Evolutionary conservation across 2,888 invertebrate genomes (phyloP), one percentile per base, ranked within the genome.

Genomic region (Diplazon laetatorius): DNA sequence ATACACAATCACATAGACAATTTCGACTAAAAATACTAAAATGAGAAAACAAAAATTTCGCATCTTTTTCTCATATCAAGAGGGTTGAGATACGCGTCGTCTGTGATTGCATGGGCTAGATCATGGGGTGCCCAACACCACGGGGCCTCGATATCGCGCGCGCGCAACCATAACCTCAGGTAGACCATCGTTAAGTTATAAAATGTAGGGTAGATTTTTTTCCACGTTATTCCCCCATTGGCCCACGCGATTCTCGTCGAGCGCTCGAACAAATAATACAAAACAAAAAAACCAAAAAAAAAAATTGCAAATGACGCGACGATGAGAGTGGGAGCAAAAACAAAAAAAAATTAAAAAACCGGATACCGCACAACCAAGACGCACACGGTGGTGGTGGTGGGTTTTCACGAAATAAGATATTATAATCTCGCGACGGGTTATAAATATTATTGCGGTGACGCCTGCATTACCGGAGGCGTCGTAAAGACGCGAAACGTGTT

Each of bases 401-500:
- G 18, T 60, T 65, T 76, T 82, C 84, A 83, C 86, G 86, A 84
- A 88, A 87, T 86, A 87, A 88, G 87, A 88, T 87, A 88, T 88
- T 87, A 88, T 89, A 89, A 89, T 89, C 88, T 87, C 84, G 85
- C 84, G 83, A 82, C 76, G 73, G 83, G 81, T 76, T 85, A 84
- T 87, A 88, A 89, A 89, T 89, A 89, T 88, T 83, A 83, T 84
- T 83, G 84, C 87, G 84, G 87, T 83, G 86, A 86, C 87, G 86
- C 83, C 81, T 83, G 84, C 85, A 86, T 86, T 87, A 85, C 84
- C 83, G 84, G 84, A 80, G 83, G 79, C 79, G 86, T 84, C 86
- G 88, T 89, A 88, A 89, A 88, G 81, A 85, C 85, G 83, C 82
- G 79, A 84, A 87, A 88, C 87, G 83, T 86, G 87, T 87, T 87